These are phyloP conservation scores for Meiosimyza decipiens DNA, from an alignment of 2,888 invertebrate species.

Conservation along the genomic window DNA sequence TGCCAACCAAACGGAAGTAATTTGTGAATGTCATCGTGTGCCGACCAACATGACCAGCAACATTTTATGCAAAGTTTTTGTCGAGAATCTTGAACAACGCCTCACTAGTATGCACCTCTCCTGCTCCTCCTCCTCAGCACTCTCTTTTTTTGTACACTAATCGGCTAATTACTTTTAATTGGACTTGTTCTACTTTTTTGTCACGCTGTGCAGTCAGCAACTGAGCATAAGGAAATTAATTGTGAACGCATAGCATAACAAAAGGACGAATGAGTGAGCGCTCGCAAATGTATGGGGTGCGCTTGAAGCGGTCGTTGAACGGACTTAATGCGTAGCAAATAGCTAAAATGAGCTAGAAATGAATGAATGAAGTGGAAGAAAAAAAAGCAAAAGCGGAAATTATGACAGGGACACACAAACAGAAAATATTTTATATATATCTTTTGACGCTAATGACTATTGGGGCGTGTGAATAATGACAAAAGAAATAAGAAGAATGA, in stretches of 20 bases:
- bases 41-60: conserved; percentile 5
- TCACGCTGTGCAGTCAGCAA: conserved; percentile 5
- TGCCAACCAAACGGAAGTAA: conserved; percentile 24
- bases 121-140: background rate
- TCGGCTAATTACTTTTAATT: conserved; percentile 33
- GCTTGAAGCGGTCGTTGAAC: conserved; percentile 9
- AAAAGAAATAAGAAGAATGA: too few relatives aligned
- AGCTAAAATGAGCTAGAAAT: background rate
- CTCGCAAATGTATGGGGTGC: background rate
- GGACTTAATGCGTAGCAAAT: background rate
- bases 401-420: background rate
- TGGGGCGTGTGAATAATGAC: too few relatives aligned
- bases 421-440: too few relatives aligned
- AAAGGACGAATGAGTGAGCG: background rate
- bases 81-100: too few relatives aligned
- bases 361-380: background rate
- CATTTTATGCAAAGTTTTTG: too few relatives aligned
- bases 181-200: conserved; percentile 24
- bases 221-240: conserved; percentile 19
- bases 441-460: too few relatives aligned
- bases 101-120: background rate
- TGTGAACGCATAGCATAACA: background rate
- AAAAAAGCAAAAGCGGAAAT: background rate
- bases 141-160: conserved; percentile 9
- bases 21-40: conserved; percentile 29